Conservation (phyloP, 2,797 vertebrate species). For the Oophaga sylvatica region DNA sequence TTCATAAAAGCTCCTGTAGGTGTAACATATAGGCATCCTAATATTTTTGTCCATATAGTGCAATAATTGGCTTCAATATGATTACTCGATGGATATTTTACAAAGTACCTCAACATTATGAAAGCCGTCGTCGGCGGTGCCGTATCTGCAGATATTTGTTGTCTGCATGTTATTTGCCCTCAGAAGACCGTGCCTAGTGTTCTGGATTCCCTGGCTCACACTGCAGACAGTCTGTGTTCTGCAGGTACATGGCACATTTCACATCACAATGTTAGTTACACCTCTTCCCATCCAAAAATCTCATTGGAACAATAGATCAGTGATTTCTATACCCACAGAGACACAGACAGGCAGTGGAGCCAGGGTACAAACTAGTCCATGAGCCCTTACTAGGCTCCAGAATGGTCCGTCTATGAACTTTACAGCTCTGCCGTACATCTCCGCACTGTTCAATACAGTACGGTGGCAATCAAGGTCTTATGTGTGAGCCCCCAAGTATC, state of each 20-base stretch:
- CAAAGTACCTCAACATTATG: too few species aligned
- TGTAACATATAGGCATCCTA: too few species aligned
- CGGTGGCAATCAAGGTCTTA: background rate
- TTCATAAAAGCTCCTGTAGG: too few species aligned
- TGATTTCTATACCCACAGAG: background rate
- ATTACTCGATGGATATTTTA: too few species aligned
- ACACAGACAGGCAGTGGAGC: background rate
- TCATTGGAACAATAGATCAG: constrained; percentile 23
- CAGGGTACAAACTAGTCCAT: background rate
- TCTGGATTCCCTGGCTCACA: background rate
- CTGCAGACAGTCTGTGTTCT: constrained; percentile 49
- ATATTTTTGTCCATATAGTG: too few species aligned
- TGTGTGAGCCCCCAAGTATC: background rate
- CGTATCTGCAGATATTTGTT: background rate
- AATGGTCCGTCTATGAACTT: background rate
- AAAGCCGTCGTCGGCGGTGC: too few species aligned
- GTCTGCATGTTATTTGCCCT: constrained; percentile 38
- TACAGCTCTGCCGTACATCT: background rate
- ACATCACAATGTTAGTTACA: constrained; percentile 16
- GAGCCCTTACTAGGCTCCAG: background rate
- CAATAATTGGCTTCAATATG: too few species aligned
- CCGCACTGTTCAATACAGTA: background rate
- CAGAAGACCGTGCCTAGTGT: constrained; percentile 2
- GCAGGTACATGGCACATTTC: constrained; percentile 38
- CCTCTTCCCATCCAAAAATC: constrained; percentile 5